Evolutionary conservation across 2,113 vertebrate genomes (phyloP).

Genomic region (Octodon degus): DNA sequence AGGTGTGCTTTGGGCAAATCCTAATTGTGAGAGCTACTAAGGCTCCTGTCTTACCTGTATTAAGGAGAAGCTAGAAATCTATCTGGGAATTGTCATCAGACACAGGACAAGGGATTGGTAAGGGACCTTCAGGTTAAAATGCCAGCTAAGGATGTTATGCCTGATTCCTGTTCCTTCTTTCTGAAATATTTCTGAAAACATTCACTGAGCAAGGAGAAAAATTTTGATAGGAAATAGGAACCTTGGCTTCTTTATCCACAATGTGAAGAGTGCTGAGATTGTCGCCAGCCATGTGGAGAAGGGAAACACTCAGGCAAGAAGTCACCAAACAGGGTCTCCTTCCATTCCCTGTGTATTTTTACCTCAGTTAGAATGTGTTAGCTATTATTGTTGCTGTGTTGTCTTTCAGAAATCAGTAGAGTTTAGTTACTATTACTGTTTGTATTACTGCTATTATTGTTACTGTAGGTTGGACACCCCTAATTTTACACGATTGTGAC

Average conservation of each 20-base stretch:
- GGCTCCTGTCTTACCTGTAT: not conserved
- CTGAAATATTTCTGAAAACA: conserved; percentile 1
- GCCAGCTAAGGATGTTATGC: not conserved
- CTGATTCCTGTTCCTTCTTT: not conserved
- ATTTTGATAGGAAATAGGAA: not conserved
- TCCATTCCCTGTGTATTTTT: too few species aligned
- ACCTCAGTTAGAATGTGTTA: fast-evolving
- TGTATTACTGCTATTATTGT: not conserved
- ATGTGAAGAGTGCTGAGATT: not conserved
- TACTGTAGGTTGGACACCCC: not conserved
- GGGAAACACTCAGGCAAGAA: too few species aligned
- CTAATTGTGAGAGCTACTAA: not conserved
- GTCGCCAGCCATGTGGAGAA: not conserved
- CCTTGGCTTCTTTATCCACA: not conserved
- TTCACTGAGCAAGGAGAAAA: not conserved
- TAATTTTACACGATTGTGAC: not conserved
- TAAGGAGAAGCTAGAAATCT: not conserved
- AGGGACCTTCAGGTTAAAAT: not conserved
- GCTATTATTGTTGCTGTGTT: not conserved
- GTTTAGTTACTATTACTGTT: not conserved
- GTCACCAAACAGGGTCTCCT: fast-evolving
- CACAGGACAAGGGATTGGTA: too few species aligned
- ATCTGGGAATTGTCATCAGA: not conserved
- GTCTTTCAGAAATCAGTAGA: not conserved
- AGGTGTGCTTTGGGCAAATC: not conserved